A percentile compares a stretch with the other conserved stretches of the same genome.
Evolutionary conservation across 2,888 invertebrate species (phyloP).

Genomic region (Tholera decimalis): DNA sequence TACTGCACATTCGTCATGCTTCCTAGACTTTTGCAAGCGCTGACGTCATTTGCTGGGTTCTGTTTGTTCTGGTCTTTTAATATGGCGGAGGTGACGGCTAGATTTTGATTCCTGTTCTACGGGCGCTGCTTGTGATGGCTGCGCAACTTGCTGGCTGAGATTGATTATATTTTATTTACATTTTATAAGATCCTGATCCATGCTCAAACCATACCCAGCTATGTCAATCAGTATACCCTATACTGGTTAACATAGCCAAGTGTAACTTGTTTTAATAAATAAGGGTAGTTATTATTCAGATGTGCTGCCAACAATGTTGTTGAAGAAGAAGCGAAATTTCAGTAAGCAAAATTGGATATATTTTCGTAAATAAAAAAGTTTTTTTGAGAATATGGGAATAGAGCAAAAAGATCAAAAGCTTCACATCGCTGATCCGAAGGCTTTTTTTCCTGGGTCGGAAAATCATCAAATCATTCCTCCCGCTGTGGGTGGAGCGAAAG

Average conservation of each 20-base stretch:
- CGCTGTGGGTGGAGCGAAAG: too few species aligned
- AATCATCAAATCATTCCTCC: too few species aligned
- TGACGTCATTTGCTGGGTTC: constrained; percentile 32
- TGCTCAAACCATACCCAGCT: too few species aligned
- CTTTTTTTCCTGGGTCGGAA: too few species aligned
- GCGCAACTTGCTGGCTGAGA: constrained; percentile 52
- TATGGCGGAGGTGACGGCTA: constrained; percentile 45
- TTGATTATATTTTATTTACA: constrained; percentile 48
- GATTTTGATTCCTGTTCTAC: constrained; percentile 48
- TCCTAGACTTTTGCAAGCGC: constrained; percentile 23
- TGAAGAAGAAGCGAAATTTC: background rate
- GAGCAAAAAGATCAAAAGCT: background rate
- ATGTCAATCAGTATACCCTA: too few species aligned
- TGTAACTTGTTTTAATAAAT: background rate
- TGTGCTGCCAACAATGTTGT: background rate
- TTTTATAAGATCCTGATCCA: constrained; percentile 23
- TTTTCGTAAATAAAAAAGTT: background rate
- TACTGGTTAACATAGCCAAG: too few species aligned
- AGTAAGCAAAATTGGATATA: background rate
- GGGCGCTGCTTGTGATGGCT: constrained; percentile 36
- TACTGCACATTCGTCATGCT: constrained; percentile 28
- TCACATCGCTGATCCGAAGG: background rate
- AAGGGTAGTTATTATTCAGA: background rate
- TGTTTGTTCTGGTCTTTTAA: constrained; percentile 32
- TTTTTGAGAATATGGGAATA: background rate